A percentile compares a stretch with the other conserved stretches of the same genome.
Conservation (phyloP, 1,140 invertebrate genomes). For the Drosophila orosa region DNA sequence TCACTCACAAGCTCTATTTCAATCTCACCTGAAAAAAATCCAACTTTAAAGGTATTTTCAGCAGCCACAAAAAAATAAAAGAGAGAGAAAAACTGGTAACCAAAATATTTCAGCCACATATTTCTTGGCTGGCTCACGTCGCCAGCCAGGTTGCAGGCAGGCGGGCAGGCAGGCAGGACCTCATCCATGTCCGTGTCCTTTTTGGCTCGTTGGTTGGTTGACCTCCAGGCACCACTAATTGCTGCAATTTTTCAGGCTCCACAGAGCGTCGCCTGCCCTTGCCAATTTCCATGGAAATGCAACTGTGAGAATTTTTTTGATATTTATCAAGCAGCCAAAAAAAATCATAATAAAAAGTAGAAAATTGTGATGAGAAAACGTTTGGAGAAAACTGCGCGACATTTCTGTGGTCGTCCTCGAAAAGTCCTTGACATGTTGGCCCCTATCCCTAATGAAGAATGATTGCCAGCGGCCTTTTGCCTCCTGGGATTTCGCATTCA, state of each 20-base stretch:
- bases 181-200: constrained; percentile 39
- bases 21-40: constrained; percentile 21
- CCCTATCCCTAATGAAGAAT: constrained; percentile 56
- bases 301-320: constrained; percentile 52
- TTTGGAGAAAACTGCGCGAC: constrained; percentile 30
- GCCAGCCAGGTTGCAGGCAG: constrained; percentile 49
- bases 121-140: constrained; percentile 46
- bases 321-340: constrained; percentile 33
- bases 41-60: constrained; percentile 25
- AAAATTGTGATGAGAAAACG: constrained; percentile 6
- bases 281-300: constrained; percentile 59
- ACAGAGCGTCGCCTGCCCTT: constrained; percentile 26
- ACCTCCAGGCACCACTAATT: constrained; percentile 63
- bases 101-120: constrained; percentile 45
- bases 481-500: constrained; percentile 39
- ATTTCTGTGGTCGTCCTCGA: constrained; percentile 57
- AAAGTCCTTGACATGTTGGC: constrained; percentile 64
- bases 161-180: constrained; percentile 8
- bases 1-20: constrained; percentile 2
- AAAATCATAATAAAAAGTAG: neutral
- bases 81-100: constrained; percentile 6
- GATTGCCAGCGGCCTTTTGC: constrained; percentile 32
- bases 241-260: constrained; percentile 62
- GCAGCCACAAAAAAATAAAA: neutral
- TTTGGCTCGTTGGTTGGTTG: constrained; percentile 60